These are phyloP conservation scores for Drosophila tripunctata DNA, from an alignment of 2,888 invertebrate genomes.

Conservation along the genomic window DNA sequence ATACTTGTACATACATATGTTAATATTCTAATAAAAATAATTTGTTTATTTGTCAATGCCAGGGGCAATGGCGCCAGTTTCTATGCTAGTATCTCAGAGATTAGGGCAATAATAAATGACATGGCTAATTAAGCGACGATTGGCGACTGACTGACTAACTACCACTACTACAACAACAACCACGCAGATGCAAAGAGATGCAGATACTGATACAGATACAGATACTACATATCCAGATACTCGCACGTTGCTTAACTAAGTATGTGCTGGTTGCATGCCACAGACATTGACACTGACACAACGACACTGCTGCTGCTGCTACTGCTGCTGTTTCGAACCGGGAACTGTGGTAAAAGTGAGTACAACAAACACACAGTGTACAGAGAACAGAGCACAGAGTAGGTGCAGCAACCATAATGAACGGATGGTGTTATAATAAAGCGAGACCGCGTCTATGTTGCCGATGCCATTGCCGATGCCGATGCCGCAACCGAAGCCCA, in stretches of 20 bases:
- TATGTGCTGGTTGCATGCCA: slow-evolving; percentile 46
- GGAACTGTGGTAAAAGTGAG: not conserved
- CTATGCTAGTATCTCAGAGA: slow-evolving; percentile 44
- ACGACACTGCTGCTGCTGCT: slow-evolving; percentile 29
- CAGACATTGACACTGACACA: slow-evolving; percentile 37
- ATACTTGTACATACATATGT: slow-evolving; percentile 14
- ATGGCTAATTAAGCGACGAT: slow-evolving; percentile 71
- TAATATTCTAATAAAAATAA: slow-evolving; percentile 71
- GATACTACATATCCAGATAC: slow-evolving; percentile 43
- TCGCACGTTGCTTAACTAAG: slow-evolving; percentile 11
- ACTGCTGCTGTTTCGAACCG: no score
- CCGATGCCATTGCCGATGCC: slow-evolving; percentile 3
- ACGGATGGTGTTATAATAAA: slow-evolving; percentile 60
- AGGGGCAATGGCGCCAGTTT: slow-evolving; percentile 51
- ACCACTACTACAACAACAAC: slow-evolving; percentile 41
- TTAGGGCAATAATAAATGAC: slow-evolving; percentile 76
- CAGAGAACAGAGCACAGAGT: not conserved
- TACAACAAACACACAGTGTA: no score
- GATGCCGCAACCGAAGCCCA: not conserved
- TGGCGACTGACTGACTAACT: slow-evolving; percentile 17
- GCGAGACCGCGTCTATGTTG: slow-evolving; percentile 23
- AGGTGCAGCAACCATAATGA: slow-evolving; percentile 58
- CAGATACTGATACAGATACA: slow-evolving; percentile 48
- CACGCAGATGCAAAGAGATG: slow-evolving; percentile 69
- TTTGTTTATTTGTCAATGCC: slow-evolving; percentile 75